Conservation (phyloP, 2,113 vertebrate genomes). For the Hypocryptadius cinnamomeus region DNA sequence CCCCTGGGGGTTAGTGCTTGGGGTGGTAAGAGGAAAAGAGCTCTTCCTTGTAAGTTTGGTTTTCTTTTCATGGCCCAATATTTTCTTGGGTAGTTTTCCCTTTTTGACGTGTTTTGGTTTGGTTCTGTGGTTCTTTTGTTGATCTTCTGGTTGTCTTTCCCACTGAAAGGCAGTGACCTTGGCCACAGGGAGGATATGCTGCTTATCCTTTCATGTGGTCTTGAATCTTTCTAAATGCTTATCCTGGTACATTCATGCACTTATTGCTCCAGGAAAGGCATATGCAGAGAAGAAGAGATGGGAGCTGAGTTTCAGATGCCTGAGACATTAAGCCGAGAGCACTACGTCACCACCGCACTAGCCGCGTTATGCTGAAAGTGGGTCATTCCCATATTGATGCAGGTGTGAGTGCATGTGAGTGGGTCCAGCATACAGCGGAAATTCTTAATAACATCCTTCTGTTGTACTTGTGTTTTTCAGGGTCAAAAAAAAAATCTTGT, state of each 20-base stretch:
- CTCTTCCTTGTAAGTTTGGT: background rate
- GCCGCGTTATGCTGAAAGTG: background rate
- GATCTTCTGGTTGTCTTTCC: constrained; percentile 43
- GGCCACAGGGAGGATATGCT: background rate
- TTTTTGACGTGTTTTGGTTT: constrained; percentile 44
- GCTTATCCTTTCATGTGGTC: background rate
- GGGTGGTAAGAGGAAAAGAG: constrained; percentile 18
- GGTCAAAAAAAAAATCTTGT: background rate
- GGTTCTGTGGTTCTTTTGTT: constrained; percentile 42
- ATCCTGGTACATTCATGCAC: background rate
- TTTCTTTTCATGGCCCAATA: background rate
- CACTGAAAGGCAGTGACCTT: constrained; percentile 29
- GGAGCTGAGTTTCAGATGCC: background rate
- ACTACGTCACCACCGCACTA: background rate
- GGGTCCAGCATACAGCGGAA: background rate
- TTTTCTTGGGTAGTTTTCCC: constrained; percentile 48
- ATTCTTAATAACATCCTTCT: background rate
- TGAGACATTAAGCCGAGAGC: background rate
- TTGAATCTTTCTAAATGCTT: background rate
- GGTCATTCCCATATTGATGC: background rate
- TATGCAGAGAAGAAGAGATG: background rate
- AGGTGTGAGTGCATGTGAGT: background rate
- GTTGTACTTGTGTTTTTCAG: background rate
- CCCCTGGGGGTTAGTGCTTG: background rate
- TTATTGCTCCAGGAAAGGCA: background rate